Conservation (phyloP, 2,797 vertebrate genomes). For the Myotis findleyi region DNA sequence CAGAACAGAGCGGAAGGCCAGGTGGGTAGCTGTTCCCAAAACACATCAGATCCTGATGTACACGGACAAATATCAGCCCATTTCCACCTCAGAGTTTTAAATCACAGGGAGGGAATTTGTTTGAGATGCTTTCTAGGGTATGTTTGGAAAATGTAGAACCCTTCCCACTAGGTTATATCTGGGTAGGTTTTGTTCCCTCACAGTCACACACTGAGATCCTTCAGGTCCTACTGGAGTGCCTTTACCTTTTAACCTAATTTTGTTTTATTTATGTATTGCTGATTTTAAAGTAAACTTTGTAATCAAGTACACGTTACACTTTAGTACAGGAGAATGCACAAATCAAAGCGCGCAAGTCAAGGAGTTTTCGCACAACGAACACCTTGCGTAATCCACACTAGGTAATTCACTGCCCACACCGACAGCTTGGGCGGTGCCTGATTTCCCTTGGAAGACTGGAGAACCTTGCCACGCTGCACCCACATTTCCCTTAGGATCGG, state of each 20-base stretch:
- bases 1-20: not conserved
- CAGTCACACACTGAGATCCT: not conserved
- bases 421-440: not conserved
- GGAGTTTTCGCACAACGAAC: not conserved
- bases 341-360: not conserved
- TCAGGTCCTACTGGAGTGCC: not conserved
- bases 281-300: not conserved
- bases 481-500: not conserved
- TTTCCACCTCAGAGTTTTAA: constrained; percentile 15
- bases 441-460: not conserved
- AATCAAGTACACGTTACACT: not conserved
- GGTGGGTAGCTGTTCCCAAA: not conserved
- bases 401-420: not conserved
- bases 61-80: not conserved
- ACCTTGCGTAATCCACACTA: not conserved
- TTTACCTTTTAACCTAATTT: not conserved
- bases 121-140: not conserved
- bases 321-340: not conserved
- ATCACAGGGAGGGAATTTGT: not conserved
- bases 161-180: not conserved
- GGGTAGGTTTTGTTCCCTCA: not conserved
- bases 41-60: not conserved
- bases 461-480: not conserved
- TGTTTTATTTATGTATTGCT: not conserved
- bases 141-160: not conserved